Evolutionary conservation across 2,113 vertebrate species (phyloP), one percentile per base, ranked within the genome.

Genomic region (Lutjanus erythropterus): DNA sequence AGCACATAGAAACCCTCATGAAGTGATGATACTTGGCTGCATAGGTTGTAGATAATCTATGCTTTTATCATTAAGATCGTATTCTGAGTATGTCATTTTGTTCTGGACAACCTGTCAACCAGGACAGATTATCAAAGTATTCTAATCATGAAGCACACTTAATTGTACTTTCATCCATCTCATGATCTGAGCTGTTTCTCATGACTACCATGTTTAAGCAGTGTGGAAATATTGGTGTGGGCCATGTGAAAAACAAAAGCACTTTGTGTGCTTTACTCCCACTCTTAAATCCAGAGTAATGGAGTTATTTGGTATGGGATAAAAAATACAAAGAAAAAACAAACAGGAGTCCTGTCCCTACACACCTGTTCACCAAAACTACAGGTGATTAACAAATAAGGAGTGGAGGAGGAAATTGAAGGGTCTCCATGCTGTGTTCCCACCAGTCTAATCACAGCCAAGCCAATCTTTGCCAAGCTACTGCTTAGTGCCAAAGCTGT

Each of bases 11-110:
- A 65, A 19, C 19, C 23, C 46, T 56, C 14, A 39, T 67, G 25
- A 55, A 41, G 42, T 39, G 18, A 8, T 29, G 10, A 75, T 23
- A 47, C 4, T 1, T 9, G 52, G 33, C 19, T 62, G 15, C 50
- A n/a, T 72, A 60, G 27, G 56, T 49, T 75, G 18, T 71, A n/a
- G 31, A 55, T 46, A 42, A 59, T 9, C 31, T 29, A 55, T 25
- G 9, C 6, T 44, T 5, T 41, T 52, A 44, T 67, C 33, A 25
- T 52, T 25, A 15, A 29, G 18, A 19, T 64, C 11, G 21, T 59
- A 2, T 35, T 78, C 15, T 41, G 10, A 31, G 35, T 21, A 46
- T 67, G 31, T 58, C 2, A 53, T 70, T 59, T 46, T 53, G 31
- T 41, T 60, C 7, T 58, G 11, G 6, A 5, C 8, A 53, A n/a